These are phyloP conservation scores for Nerophis lumbriciformis DNA, from an alignment of 2,113 vertebrate species.

Conservation along the genomic window DNA sequence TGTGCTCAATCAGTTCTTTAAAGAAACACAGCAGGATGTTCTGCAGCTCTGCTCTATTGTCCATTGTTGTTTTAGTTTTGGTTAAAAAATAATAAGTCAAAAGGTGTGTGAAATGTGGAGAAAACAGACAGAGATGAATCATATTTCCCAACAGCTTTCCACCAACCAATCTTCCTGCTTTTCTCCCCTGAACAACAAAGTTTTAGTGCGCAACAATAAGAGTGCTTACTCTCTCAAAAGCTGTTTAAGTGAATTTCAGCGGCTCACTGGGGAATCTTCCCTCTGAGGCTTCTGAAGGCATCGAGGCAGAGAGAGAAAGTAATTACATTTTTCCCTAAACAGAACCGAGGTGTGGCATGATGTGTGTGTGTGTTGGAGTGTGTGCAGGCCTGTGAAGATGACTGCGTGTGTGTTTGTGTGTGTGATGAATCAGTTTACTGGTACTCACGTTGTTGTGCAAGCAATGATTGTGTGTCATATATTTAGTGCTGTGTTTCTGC, in stretches of 20 bases:
- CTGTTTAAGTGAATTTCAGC: slow-evolving; percentile 75
- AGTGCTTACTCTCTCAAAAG: slow-evolving; percentile 75
- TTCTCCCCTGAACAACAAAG: slow-evolving; percentile 64
- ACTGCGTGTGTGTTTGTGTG: slow-evolving; percentile 27
- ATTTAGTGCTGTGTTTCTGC: slow-evolving; percentile 7
- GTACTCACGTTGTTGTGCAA: slow-evolving; percentile 4
- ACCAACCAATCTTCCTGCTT: slow-evolving; percentile 51
- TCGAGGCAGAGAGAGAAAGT: slow-evolving; percentile 72
- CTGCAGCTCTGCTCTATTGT: slow-evolving; percentile 18
- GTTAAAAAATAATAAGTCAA: slow-evolving; percentile 21
- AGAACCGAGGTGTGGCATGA: slow-evolving; percentile 62
- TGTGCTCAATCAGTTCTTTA: slow-evolving; percentile 10
- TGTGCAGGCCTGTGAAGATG: slow-evolving; percentile 30
- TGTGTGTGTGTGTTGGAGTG: slow-evolving; percentile 31
- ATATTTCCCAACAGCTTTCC: slow-evolving; percentile 56
- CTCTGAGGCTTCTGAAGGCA: slow-evolving; percentile 72
- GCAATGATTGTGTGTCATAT: background rate
- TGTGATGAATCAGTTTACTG: slow-evolving; percentile 7
- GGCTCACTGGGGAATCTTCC: slow-evolving; percentile 70
- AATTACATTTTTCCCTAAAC: slow-evolving; percentile 76
- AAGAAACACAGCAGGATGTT: slow-evolving; percentile 21
- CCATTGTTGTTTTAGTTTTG: slow-evolving; percentile 33
- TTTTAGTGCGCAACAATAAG: slow-evolving; percentile 69
- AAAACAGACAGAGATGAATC: slow-evolving; percentile 38
- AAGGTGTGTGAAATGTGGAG: background rate